phyloP scores from a whole-genome alignment of 2,797 vertebrate species.

The Fratercula arctica region DNA sequence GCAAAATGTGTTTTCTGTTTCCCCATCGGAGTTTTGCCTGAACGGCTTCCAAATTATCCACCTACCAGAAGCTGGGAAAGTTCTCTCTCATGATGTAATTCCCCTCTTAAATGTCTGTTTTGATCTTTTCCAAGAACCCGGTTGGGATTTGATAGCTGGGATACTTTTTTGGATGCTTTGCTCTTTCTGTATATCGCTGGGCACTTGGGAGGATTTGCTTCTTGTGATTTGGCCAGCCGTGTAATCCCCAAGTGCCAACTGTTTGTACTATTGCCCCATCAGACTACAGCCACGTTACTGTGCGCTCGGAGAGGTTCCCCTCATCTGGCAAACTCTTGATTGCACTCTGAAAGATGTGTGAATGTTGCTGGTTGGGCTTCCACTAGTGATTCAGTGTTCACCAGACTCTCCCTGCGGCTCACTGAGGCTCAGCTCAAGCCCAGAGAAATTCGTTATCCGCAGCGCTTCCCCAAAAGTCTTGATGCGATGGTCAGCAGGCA shows the following conservation, averaged over 20 bases:
- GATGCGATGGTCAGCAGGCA: neutral
- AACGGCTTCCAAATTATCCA: constrained; percentile 50
- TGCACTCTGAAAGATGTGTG: neutral
- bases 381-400: neutral
- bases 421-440: neutral
- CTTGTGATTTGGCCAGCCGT: neutral
- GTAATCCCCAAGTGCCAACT: neutral
- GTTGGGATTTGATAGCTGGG: neutral
- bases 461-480: neutral
- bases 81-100: constrained; percentile 37
- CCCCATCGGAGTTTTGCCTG: constrained; percentile 26
- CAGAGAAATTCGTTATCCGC: neutral
- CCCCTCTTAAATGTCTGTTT: neutral
- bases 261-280: neutral
- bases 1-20: constrained; percentile 61
- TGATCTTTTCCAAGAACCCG: neutral
- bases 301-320: neutral
- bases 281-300: neutral
- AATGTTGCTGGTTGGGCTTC: neutral
- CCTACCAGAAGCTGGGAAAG: constrained; percentile 42
- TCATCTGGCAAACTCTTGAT: neutral
- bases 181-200: neutral
- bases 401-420: neutral
- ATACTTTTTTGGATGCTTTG: neutral
- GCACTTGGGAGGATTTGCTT: neutral